Evolutionary conservation across 2,797 vertebrate species (phyloP).

Genomic region (Gymnocypris eckloni): DNA sequence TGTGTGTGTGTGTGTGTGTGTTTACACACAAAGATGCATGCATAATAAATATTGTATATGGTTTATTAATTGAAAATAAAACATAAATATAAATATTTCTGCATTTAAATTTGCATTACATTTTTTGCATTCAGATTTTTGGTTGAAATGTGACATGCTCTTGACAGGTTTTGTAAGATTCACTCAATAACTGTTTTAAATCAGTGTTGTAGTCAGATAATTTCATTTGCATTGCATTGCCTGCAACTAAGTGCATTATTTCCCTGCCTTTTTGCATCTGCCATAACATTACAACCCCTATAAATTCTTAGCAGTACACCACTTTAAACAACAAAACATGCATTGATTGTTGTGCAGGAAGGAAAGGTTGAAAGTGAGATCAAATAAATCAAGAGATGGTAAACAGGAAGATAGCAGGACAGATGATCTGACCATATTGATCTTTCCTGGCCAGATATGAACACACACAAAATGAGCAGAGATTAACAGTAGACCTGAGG

Average conservation of each 20-base stretch:
- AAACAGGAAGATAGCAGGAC: conserved; percentile 36
- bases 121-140: background rate
- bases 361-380: conserved; percentile 13
- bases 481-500: conserved; percentile 39
- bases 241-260: background rate
- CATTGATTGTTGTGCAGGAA: conserved; percentile 22
- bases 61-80: background rate
- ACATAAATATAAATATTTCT: background rate
- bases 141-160: background rate
- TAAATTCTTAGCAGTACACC: background rate
- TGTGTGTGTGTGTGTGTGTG: background rate
- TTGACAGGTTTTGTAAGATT: background rate
- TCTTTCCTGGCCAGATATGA: background rate
- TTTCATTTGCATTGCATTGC: background rate
- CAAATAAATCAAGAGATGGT: conserved; percentile 40
- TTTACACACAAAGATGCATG: background rate
- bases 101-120: no score
- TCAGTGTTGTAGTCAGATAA: background rate
- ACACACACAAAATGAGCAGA: conserved; percentile 26
- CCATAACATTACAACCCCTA: background rate
- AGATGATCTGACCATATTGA: conserved; percentile 31
- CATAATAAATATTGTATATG: background rate
- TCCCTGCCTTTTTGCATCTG: background rate
- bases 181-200: background rate
- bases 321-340: background rate